phyloP scores from a whole-genome alignment of 1,140 invertebrate species.

The Euborellia annulipes region DNA sequence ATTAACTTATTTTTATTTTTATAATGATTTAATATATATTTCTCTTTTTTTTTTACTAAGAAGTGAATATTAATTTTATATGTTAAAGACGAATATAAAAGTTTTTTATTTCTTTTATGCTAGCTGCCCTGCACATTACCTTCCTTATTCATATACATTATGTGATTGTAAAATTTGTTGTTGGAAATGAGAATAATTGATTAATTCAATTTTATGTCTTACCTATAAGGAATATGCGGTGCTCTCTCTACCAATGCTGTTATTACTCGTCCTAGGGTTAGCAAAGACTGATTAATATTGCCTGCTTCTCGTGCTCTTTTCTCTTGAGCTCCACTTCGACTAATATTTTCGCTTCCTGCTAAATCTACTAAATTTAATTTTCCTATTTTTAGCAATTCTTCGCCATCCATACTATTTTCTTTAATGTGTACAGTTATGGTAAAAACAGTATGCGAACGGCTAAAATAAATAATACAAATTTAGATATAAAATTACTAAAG shows the following conservation, averaged over 20 bases:
- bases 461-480: conserved; percentile 27
- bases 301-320: conserved; percentile 84
- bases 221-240: conserved; percentile 87
- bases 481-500: no score
- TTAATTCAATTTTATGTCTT: no score
- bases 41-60: no score
- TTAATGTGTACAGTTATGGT: conserved; percentile 88
- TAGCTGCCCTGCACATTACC: no score
- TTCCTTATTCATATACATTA: no score
- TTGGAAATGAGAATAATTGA: no score
- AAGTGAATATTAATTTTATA: no score
- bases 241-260: conserved; percentile 80
- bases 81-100: no score
- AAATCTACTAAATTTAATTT: conserved; percentile 94
- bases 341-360: conserved; percentile 93
- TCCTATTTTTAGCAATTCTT: conserved; percentile 87
- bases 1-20: no score
- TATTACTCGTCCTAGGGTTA: conserved; percentile 93
- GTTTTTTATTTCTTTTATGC: no score
- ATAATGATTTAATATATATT: no score
- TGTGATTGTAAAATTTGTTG: no score
- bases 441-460: conserved; percentile 91
- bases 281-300: conserved; percentile 87
- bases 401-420: conserved; percentile 74
- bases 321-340: conserved; percentile 81